phyloP scores from a whole-genome alignment of 2,113 vertebrate species.

The Smithornis capensis region DNA sequence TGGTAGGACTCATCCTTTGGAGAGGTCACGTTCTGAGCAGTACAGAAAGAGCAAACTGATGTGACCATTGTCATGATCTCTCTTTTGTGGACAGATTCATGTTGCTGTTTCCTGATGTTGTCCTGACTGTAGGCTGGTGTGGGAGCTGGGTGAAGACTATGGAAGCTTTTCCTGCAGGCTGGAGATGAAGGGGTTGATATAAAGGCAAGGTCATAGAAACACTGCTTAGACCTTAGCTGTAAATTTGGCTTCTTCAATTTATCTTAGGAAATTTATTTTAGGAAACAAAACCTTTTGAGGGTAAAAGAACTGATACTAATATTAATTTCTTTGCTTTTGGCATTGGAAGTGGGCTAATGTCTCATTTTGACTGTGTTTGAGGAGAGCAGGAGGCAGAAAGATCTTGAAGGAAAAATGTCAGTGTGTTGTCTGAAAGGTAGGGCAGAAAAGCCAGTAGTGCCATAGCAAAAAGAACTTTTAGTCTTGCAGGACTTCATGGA shows the following conservation, averaged over 20 bases:
- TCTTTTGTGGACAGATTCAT: neutral
- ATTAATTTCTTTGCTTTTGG: neutral
- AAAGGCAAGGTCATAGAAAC: neutral
- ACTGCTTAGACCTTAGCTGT: neutral
- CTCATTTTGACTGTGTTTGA: neutral
- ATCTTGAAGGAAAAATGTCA: neutral
- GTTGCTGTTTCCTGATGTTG: neutral
- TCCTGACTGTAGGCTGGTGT: neutral
- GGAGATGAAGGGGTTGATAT: neutral
- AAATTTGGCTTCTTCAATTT: neutral
- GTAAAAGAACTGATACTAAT: neutral
- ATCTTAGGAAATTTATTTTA: too few species aligned
- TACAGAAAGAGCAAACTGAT: neutral
- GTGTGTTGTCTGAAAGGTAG: neutral
- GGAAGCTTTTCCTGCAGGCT: neutral
- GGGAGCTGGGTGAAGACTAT: neutral
- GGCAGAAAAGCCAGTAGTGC: neutral
- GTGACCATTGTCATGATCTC: neutral
- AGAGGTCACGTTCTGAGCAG: neutral
- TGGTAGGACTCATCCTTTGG: neutral
- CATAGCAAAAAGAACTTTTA: neutral
- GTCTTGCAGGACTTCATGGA: neutral
- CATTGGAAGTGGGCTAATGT: neutral
- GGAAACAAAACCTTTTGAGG: neutral
- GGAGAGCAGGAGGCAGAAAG: neutral